Evolutionary conservation across 2,888 invertebrate genomes (phyloP).

Genomic region (Cylloceria caligata): DNA sequence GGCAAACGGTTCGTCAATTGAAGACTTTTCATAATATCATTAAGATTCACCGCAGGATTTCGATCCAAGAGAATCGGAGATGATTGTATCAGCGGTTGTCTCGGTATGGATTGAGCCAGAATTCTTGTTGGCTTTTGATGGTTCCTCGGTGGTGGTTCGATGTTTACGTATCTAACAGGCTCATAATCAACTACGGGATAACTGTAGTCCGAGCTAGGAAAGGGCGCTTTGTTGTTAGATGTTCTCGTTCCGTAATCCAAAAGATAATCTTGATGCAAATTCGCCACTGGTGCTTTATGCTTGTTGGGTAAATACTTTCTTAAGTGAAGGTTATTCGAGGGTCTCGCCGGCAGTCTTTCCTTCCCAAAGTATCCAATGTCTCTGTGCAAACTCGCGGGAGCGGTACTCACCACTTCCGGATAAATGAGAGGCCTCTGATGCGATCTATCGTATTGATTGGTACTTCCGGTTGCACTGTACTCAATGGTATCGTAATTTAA

Average conservation of each 20-base stretch:
- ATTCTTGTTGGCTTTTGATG: slow-evolving; percentile 57
- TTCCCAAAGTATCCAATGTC: slow-evolving; percentile 72
- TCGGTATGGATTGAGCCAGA: slow-evolving; percentile 50
- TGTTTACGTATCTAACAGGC: slow-evolving; percentile 74
- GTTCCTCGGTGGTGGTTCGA: slow-evolving; percentile 56
- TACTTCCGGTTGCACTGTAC: slow-evolving; percentile 36
- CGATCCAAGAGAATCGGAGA: slow-evolving; percentile 63
- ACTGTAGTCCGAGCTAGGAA: slow-evolving; percentile 46
- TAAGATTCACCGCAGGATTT: slow-evolving; percentile 84
- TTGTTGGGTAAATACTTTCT: slow-evolving; percentile 72
- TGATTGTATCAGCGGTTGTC: slow-evolving; percentile 23
- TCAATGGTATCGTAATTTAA: slow-evolving; percentile 69
- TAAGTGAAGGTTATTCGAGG: slow-evolving; percentile 61
- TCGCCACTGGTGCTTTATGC: slow-evolving; percentile 31
- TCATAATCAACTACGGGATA: slow-evolving; percentile 74
- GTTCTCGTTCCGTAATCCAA: slow-evolving; percentile 72
- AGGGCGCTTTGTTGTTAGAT: slow-evolving; percentile 46
- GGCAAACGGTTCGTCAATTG: slow-evolving; percentile 92
- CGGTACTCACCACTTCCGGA: slow-evolving; percentile 64
- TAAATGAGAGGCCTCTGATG: slow-evolving; percentile 47
- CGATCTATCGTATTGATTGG: not conserved
- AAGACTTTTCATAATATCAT: slow-evolving; percentile 89
- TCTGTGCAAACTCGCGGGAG: slow-evolving; percentile 54
- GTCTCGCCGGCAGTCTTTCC: slow-evolving; percentile 73
- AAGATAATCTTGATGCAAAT: slow-evolving; percentile 71